Evolutionary conservation across 2,888 invertebrate species (phyloP).

Genomic region (Pterobdella sp.): DNA sequence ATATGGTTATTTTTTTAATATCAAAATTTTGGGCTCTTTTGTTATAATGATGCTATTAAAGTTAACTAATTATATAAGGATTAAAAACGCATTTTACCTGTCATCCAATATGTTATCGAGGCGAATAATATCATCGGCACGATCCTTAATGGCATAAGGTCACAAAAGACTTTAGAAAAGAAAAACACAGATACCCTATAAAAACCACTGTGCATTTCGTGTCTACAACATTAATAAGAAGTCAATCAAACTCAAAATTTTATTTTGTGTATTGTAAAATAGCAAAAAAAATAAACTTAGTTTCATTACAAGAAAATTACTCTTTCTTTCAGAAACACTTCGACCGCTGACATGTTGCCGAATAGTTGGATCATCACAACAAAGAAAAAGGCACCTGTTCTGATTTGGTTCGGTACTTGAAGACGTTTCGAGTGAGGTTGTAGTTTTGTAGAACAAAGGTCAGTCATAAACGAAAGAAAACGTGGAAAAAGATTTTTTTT

Average conservation of each 20-base stretch:
- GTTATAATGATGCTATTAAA: too few relatives aligned
- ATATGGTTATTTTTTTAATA: not conserved
- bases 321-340: constrained; percentile 50
- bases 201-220: constrained; percentile 36
- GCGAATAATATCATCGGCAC: constrained; percentile 32
- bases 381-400: constrained; percentile 51
- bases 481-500: too few relatives aligned
- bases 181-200: constrained; percentile 36
- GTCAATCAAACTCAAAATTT: not conserved
- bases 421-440: too few relatives aligned
- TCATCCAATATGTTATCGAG: constrained; percentile 35
- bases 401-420: too few relatives aligned
- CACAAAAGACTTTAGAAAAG: constrained; percentile 35
- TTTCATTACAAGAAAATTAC: constrained; percentile 47
- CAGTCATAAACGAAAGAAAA: too few relatives aligned
- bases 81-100: constrained; percentile 23
- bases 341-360: constrained; percentile 50
- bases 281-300: not conserved
- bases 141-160: constrained; percentile 33
- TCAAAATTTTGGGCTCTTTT: too few relatives aligned
- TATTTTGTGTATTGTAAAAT: not conserved
- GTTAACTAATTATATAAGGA: not conserved
- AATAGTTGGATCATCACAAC: constrained; percentile 51
- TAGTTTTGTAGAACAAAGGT: too few relatives aligned
- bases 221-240: constrained; percentile 30